Conservation (phyloP, 2,888 invertebrate genomes). For the Leucophenga montana region DNA sequence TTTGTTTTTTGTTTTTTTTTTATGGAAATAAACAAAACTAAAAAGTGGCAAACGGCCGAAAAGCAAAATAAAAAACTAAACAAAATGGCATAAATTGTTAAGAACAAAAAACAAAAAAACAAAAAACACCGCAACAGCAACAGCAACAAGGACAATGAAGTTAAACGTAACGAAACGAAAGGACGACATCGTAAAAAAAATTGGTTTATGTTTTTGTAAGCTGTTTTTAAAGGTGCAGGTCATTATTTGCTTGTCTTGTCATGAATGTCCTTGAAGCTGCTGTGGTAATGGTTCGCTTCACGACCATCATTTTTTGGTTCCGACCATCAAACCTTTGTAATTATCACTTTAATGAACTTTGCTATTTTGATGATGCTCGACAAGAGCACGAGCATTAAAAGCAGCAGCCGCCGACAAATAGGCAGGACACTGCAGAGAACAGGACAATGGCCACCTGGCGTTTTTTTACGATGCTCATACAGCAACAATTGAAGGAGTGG, state of each 20-base stretch:
- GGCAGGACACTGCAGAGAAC: not conserved
- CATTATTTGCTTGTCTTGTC: constrained; percentile 12
- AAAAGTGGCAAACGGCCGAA: not conserved
- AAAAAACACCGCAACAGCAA: not conserved
- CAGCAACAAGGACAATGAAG: not conserved
- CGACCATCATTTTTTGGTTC: not conserved
- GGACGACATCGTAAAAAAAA: constrained; percentile 1
- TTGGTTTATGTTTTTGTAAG: constrained; percentile 15
- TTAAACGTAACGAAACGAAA: not conserved
- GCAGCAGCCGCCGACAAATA: not conserved
- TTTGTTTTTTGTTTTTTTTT: not conserved
- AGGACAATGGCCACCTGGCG: not conserved
- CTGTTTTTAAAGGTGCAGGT: constrained; percentile 5
- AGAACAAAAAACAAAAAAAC: not conserved
- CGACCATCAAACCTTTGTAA: constrained; percentile 51
- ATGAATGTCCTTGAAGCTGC: constrained; percentile 9
- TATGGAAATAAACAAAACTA: not conserved
- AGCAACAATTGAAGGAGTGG: not conserved
- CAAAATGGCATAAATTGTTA: not conserved
- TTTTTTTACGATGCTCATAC: not conserved
- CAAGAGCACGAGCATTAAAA: not conserved
- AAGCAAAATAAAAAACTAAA: not conserved
- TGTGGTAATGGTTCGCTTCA: not conserved
- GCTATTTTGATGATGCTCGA: constrained; percentile 53
- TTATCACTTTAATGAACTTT: constrained; percentile 66